Evolutionary conservation across 2,797 vertebrate genomes (phyloP).

Genomic region (Gymnoscopelus microlampas): DNA sequence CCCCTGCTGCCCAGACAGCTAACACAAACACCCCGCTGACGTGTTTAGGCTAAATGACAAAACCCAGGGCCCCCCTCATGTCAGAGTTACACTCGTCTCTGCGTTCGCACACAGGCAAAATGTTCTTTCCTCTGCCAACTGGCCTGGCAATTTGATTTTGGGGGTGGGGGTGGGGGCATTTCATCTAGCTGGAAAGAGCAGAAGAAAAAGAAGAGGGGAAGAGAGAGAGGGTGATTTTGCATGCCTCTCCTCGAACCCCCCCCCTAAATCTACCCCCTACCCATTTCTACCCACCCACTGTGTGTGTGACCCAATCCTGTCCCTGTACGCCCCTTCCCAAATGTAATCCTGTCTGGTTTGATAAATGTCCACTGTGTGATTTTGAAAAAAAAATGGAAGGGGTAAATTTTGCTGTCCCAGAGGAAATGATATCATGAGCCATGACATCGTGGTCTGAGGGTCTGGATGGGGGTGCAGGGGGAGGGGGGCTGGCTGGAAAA

Average conservation of each 20-base stretch:
- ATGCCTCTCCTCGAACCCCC: too few relatives aligned
- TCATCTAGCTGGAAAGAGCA: constrained; percentile 84
- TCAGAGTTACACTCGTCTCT: constrained; percentile 64
- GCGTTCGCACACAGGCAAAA: constrained; percentile 65
- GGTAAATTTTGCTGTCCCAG: constrained; percentile 76
- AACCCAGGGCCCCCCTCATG: constrained; percentile 75
- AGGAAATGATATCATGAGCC: constrained; percentile 83
- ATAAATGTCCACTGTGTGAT: constrained; percentile 77
- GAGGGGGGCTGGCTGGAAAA: constrained; percentile 70
- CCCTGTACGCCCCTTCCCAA: constrained; percentile 65
- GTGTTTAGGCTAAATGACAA: constrained; percentile 84
- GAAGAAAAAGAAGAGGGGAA: constrained; percentile 51
- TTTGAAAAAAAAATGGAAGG: constrained; percentile 46
- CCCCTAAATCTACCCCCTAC: constrained; percentile 41
- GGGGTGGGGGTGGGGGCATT: constrained; percentile 66
- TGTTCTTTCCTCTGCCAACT: constrained; percentile 66
- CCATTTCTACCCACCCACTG: constrained; percentile 65
- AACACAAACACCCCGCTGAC: constrained; percentile 82
- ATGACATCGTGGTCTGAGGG: constrained; percentile 71
- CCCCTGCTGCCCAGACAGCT: constrained; percentile 63
- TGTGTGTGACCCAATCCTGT: constrained; percentile 74
- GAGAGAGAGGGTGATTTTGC: constrained; percentile 26
- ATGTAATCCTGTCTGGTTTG: constrained; percentile 78
- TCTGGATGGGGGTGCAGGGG: constrained; percentile 38
- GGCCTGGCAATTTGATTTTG: constrained; percentile 77